These are phyloP conservation scores for Diplazon laetatorius DNA, from an alignment of 2,888 invertebrate species.

Conservation along the genomic window DNA sequence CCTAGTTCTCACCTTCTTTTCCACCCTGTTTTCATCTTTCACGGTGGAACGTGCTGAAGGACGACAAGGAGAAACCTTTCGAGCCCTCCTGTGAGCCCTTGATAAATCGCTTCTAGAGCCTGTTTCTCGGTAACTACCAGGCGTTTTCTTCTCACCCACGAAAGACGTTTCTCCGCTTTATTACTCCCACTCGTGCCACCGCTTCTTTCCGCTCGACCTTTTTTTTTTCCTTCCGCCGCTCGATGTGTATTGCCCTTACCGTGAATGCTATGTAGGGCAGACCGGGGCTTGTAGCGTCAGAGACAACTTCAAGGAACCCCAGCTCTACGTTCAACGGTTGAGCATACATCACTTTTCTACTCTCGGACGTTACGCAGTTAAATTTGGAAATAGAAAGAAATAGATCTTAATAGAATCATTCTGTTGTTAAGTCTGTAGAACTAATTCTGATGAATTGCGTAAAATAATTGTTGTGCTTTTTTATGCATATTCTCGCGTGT, in stretches of 20 bases:
- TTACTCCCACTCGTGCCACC: conserved; percentile 62
- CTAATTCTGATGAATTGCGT: neutral
- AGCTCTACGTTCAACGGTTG: neutral
- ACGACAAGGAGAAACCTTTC: conserved; percentile 42
- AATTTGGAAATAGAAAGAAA: neutral
- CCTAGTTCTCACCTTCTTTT: conserved; percentile 33
- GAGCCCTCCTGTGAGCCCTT: conserved; percentile 63
- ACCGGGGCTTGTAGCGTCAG: neutral
- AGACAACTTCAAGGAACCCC: neutral
- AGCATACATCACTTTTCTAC: neutral
- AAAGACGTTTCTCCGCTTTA: conserved; percentile 61
- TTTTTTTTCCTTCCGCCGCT: conserved; percentile 25
- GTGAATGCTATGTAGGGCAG: conserved; percentile 8
- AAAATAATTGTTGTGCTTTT: no score
- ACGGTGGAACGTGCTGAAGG: conserved; percentile 24
- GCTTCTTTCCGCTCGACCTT: conserved; percentile 26
- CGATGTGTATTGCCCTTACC: neutral
- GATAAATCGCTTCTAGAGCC: conserved; percentile 62
- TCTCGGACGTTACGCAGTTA: neutral
- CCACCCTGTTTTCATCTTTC: conserved; percentile 15
- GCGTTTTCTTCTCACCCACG: conserved; percentile 56
- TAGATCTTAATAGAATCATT: neutral
- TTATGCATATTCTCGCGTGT: no score
- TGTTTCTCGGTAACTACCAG: conserved; percentile 51
- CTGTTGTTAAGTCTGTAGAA: neutral